These are phyloP conservation scores for Lasioglossum pauxillum DNA, from an alignment of 2,888 invertebrate species.

Conservation along the genomic window DNA sequence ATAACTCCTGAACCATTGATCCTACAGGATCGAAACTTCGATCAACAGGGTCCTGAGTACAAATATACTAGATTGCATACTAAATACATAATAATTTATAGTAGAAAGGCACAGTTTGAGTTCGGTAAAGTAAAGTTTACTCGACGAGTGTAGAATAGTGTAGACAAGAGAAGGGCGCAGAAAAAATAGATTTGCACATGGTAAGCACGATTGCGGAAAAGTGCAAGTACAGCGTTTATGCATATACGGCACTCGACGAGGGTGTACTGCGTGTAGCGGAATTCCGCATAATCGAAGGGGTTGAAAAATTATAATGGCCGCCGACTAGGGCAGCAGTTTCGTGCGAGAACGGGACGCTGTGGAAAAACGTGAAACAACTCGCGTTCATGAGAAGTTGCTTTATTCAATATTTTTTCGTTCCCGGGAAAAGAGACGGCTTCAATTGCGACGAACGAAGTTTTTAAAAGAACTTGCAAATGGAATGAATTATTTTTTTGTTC, in stretches of 20 bases:
- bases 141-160: neutral
- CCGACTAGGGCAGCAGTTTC: conserved; percentile 19
- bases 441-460: neutral
- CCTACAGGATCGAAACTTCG: no score
- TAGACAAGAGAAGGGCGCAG: neutral
- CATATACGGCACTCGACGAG: conserved; percentile 29
- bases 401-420: neutral
- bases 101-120: no score
- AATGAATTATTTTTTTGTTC: neutral
- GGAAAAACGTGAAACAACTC: neutral
- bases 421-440: neutral
- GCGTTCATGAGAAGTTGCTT: neutral
- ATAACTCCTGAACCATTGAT: no score
- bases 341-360: neutral
- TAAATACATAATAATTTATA: no score
- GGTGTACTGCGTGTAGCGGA: conserved; percentile 18
- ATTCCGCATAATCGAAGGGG: conserved; percentile 63
- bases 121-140: no score
- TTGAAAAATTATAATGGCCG: conserved; percentile 45
- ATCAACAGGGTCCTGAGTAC: no score
- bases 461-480: neutral
- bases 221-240: conserved; percentile 46
- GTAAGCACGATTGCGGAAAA: conserved; percentile 34
- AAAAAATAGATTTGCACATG: neutral
- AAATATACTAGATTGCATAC: no score